A percentile compares a stretch with the other conserved stretches of the same genome.
These are phyloP conservation scores for Neolamprologus modestus DNA, from an alignment of 2,113 vertebrate genomes.

Conservation along the genomic window DNA sequence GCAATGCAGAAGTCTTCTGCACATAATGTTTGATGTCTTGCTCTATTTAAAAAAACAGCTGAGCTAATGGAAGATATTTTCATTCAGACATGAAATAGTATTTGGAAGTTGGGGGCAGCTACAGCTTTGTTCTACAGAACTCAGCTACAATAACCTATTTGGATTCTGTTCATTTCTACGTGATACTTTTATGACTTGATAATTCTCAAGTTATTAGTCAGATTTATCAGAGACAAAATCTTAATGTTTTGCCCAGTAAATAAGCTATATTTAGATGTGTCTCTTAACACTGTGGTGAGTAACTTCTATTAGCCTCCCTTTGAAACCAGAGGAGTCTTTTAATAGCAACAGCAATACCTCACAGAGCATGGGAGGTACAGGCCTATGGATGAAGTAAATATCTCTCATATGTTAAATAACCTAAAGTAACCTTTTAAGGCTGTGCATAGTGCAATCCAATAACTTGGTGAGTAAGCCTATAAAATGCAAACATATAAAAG, in stretches of 20 bases:
- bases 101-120: background rate
- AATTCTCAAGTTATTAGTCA: background rate
- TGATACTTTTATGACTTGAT: background rate
- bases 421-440: background rate
- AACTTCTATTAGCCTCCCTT: background rate
- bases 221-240: background rate
- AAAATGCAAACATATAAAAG: background rate
- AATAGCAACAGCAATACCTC: background rate
- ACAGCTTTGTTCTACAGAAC: background rate
- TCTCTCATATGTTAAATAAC: background rate
- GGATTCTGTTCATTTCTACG: background rate
- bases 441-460: background rate
- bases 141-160: background rate
- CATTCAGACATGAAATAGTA: background rate
- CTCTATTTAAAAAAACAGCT: background rate
- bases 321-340: background rate
- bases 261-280: background rate
- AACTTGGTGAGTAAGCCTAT: background rate
- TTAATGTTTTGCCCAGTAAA: background rate
- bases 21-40: background rate
- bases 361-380: background rate
- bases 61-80: background rate
- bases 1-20: background rate
- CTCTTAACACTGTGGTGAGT: background rate
- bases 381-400: background rate